Evolutionary conservation across 2,888 invertebrate species (phyloP).

Genomic region (Neoascia interrupta): DNA sequence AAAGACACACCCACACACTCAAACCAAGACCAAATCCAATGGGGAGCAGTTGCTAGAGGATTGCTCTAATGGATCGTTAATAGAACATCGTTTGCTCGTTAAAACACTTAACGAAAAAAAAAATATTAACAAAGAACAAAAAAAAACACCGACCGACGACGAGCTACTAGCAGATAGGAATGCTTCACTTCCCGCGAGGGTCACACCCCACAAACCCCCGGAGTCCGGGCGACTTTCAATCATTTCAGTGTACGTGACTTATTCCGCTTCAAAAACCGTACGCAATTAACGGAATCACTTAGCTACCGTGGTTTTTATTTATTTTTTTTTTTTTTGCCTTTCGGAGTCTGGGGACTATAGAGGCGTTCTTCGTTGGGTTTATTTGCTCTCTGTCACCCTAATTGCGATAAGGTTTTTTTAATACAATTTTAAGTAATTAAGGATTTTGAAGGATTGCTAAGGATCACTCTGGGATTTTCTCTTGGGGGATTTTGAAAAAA

Average conservation of each 20-base stretch:
- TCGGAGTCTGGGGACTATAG: conserved; percentile 1
- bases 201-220: neutral
- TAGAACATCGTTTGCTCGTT: conserved; percentile 52
- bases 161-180: conserved; percentile 1
- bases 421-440: conserved; percentile 60
- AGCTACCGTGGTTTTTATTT: conserved; percentile 32
- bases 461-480: conserved; percentile 39
- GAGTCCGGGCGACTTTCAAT: conserved; percentile 9
- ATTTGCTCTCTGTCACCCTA: conserved; percentile 53
- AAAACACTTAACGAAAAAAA: conserved; percentile 30
- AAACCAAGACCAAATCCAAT: neutral
- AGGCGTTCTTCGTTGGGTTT: conserved; percentile 29
- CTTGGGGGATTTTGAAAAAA: neutral
- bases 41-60: conserved; percentile 17
- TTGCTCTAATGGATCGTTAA: conserved; percentile 40
- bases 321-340: too few relatives aligned
- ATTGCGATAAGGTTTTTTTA: conserved; percentile 36
- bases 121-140: conserved; percentile 42
- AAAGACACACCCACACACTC: neutral
- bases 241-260: conserved; percentile 54
- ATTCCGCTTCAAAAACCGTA: conserved; percentile 50
- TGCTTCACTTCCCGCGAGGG: neutral
- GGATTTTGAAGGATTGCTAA: conserved; percentile 54
- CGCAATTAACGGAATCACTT: conserved; percentile 59
- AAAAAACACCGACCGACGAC: too few relatives aligned